Base-by-base conservation (phyloP, 2,888 invertebrate species). In the Pollenia labialis region DNA sequence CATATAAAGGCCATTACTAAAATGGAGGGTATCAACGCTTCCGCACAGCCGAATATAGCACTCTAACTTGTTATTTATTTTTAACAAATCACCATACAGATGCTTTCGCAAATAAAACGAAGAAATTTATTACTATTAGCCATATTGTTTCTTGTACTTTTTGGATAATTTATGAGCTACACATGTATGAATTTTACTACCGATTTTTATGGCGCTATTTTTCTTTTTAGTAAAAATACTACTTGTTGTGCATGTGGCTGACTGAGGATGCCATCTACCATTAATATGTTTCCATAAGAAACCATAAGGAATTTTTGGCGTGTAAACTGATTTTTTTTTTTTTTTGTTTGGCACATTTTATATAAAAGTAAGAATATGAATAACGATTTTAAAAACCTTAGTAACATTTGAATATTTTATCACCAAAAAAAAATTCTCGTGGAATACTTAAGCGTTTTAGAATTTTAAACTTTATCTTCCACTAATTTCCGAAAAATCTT, bases 41-140 rank as follows among this genome's bases (percentile, higher is more conserved):
- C 32, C 32, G 6, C 6, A 32, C 32, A 32, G 6, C 50, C 11
- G 42, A 18, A 23, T 8, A 14, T 23, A 16, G n/a, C n/a, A n/a
- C n/a, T n/a, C n/a, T n/a, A n/a, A n/a, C n/a, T 8, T 11, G 7
- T 42, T 11, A 18, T 46, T 11, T 56, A 23, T 46, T 46, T 14
- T 2, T n/a, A n/a, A n/a, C 46, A 58, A 10, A 58, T 23, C 46
- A 23, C 14, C 56, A 56, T 46, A 56, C 9, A 14, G 6, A 42
- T 6, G n/a, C 23, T 46, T 56, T 16, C 58, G 48, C 46, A 18
- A 48, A 60, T 48, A 74, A 40, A 46, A 7, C 23, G 4, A 56
- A 58, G n/a, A 72, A n/a, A 16, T 44, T 32, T 56, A 40, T 68
- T 32, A 68, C 54, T 69, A 76, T 82, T 82, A 76, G 62, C 75